These are phyloP conservation scores for Ormyrus thymus DNA, from an alignment of 2,888 invertebrate genomes.

Conservation along the genomic window DNA sequence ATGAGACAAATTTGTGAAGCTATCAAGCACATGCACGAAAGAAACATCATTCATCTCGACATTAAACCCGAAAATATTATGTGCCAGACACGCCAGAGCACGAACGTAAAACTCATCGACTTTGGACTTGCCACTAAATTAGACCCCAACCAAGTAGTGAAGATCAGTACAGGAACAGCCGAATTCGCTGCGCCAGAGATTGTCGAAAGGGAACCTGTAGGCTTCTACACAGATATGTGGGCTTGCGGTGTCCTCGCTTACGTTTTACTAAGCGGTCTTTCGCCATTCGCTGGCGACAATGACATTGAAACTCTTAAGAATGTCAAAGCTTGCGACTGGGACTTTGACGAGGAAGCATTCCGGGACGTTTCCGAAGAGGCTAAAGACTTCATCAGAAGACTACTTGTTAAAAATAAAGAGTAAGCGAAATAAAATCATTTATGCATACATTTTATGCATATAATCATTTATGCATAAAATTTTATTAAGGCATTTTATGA, in stretches of 20 bases:
- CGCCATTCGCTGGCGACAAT: conserved; percentile 99
- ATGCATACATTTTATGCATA: too few relatives aligned
- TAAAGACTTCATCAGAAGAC: conserved; percentile 96
- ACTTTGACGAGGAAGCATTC: conserved; percentile 98
- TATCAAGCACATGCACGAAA: conserved; percentile 99
- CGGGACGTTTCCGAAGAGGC: conserved; percentile 95
- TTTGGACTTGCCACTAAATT: conserved; percentile 99
- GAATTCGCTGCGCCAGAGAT: conserved; percentile 99
- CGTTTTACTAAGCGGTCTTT: conserved; percentile 97
- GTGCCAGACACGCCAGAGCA: conserved; percentile 97
- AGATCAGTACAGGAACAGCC: conserved; percentile 99
- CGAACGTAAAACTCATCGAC: conserved; percentile 98
- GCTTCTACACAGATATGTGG: conserved; percentile 99
- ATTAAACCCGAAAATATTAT: conserved; percentile 99
- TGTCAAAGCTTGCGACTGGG: conserved; percentile 99
- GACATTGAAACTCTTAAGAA: conserved; percentile 98
- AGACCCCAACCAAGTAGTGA: conserved; percentile 98
- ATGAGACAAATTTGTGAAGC: conserved; percentile 99
- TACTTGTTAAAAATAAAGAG: conserved; percentile 95
- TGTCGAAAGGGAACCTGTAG: conserved; percentile 98
- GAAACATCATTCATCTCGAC: conserved; percentile 98
- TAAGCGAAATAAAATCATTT: conserved; percentile 78
- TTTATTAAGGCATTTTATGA: not conserved
- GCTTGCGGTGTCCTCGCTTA: conserved; percentile 99
- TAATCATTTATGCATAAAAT: too few relatives aligned